Percentiles rank a stretch among this genome's conserved stretches.
phyloP scores from a whole-genome alignment of 2,797 vertebrate genomes.

The Gadopsis bispinosus region DNA sequence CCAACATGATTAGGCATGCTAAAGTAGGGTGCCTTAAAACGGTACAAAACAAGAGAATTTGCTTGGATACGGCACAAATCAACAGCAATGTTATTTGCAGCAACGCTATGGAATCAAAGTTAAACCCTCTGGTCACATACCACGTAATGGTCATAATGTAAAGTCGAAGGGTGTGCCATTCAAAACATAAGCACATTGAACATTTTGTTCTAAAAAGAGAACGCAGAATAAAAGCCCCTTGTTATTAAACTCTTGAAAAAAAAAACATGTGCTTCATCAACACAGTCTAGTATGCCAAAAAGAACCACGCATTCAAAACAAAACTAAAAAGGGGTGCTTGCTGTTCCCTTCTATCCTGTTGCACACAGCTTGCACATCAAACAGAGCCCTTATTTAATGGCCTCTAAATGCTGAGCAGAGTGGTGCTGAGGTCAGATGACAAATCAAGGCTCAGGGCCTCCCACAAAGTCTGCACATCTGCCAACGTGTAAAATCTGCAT shows the following conservation, averaged over 20 bases:
- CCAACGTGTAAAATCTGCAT: constrained; percentile 46
- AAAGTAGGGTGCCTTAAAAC: background rate
- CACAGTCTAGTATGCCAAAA: constrained; percentile 38
- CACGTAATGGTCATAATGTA: constrained; percentile 9
- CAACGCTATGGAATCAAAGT: constrained; percentile 7
- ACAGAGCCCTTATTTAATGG: constrained; percentile 72
- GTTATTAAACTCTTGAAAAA: constrained; percentile 15
- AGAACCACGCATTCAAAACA: constrained; percentile 58
- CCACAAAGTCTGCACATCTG: constrained; percentile 55
- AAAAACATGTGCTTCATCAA: constrained; percentile 44
- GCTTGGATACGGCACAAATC: background rate
- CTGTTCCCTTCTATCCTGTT: constrained; percentile 64
- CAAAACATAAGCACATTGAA: constrained; percentile 6
- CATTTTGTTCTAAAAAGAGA: constrained; percentile 6
- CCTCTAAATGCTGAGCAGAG: constrained; percentile 71
- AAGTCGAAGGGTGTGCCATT: background rate
- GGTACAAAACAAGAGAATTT: constrained; percentile 1
- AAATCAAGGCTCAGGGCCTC: constrained; percentile 63
- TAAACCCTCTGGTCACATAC: constrained; percentile 6
- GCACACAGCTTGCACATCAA: constrained; percentile 81
- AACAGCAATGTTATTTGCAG: background rate
- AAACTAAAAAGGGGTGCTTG: constrained; percentile 65
- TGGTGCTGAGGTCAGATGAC: constrained; percentile 68
- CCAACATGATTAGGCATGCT: constrained; percentile 24
- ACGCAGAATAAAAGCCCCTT: constrained; percentile 12